A percentile compares a stretch with the other conserved stretches of the same genome.
Conservation (phyloP, 2,113 vertebrate genomes). For the Eurypyga helias region DNA sequence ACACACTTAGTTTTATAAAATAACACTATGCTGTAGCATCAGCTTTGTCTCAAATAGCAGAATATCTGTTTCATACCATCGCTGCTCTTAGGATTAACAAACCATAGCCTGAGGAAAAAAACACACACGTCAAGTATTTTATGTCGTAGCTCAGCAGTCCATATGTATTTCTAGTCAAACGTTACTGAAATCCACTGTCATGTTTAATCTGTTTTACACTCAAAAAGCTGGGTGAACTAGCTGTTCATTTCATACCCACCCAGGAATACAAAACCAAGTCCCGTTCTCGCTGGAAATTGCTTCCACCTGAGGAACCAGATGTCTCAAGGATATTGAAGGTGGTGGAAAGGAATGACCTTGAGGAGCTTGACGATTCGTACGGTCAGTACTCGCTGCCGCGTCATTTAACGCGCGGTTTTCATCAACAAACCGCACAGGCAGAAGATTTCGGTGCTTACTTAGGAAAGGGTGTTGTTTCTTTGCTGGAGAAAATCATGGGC, state of each 20-base stretch:
- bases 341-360: conserved; percentile 30
- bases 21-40: background rate
- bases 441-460: background rate
- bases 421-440: background rate
- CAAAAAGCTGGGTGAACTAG: background rate
- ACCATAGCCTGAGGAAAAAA: background rate
- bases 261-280: background rate
- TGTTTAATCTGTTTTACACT: background rate
- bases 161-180: background rate
- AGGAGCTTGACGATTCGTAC: conserved; percentile 69
- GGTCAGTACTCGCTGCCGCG: conserved; percentile 66
- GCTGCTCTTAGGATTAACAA: background rate
- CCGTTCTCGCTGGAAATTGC: background rate
- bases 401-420: background rate
- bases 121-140: background rate
- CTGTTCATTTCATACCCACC: background rate
- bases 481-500: background rate
- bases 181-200: background rate
- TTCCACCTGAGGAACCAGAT: conserved; percentile 24
- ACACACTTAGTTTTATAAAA: background rate
- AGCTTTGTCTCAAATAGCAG: background rate
- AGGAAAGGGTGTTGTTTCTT: background rate
- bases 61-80: background rate
- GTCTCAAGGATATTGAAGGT: conserved; percentile 61
- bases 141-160: background rate